Evolutionary conservation across 2,113 vertebrate species (phyloP).

Genomic region (Bubo blakistoni): DNA sequence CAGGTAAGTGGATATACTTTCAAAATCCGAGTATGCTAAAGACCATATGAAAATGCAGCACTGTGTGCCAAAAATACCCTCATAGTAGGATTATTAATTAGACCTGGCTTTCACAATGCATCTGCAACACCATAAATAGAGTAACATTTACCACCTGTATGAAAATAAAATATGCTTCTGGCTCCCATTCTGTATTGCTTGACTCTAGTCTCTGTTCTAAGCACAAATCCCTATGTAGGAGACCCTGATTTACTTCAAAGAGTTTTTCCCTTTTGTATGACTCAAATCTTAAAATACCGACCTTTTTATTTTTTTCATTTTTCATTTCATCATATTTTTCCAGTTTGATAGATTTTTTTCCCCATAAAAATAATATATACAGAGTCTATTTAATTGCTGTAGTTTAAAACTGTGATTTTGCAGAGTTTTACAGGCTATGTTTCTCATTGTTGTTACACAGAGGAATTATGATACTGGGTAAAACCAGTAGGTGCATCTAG

Average conservation of each 20-base stretch:
- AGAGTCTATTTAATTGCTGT: neutral
- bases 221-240: neutral
- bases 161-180: neutral
- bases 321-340: neutral
- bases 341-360: neutral
- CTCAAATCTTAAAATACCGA: neutral
- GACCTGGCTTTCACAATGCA: neutral
- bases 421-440: neutral
- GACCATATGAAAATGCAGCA: neutral
- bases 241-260: neutral
- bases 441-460: neutral
- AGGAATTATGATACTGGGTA: neutral
- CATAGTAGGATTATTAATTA: neutral
- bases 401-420: neutral
- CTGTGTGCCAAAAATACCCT: neutral
- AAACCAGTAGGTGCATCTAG: neutral
- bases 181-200: neutral
- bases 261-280: neutral
- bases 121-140: neutral
- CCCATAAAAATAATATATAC: neutral
- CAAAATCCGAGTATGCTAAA: accelerated
- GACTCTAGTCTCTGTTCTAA: neutral
- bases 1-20: neutral
- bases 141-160: neutral
- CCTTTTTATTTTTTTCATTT: neutral